Evolutionary conservation across 2,797 vertebrate genomes (phyloP), one percentile per base, ranked within the genome.

Genomic region (Anolis apletophallus): DNA sequence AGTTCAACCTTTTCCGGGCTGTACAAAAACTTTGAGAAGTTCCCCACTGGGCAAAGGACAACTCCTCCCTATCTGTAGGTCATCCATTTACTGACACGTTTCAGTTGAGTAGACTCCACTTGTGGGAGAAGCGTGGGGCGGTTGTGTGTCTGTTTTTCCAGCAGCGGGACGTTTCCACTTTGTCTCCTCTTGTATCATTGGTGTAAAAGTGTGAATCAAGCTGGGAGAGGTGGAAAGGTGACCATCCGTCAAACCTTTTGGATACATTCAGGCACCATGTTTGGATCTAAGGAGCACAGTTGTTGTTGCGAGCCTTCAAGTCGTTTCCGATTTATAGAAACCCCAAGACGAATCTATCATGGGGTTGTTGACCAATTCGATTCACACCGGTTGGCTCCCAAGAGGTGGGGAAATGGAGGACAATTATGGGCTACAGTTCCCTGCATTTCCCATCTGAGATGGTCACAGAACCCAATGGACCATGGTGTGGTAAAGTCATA

Each of bases 251-350:
- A 0, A 80, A 6, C 19, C 29, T 13, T 17, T 19, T 75, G 59
- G 68, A 23, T 61, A 29, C 19, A 21, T 36, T 57, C 54, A 54
- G 69, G 29, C 11, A 1, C 59, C 14, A n/a, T n/a, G 9, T 21
- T n/a, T 0, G 16, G 57, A 69, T 32, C 36, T 40, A 5, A 76
- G 10, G 97, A 93, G 91, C 93, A 90, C 46, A 89, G 79, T 72
- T 29, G 61, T 29, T 64, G 9, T 64, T 1, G 6, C 13, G 26
- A 12, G 23, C 26, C 26, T 29, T 64, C 61, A 46, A 46, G 5
- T 46, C 46, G 0, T 23, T 26, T 61, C 57, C 57, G 57, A 59
- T 21, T 59, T 59, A 19, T 5, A 21, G 17, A 0, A 7, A 59
- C 3, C 19, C 57, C 21, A 57, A 17, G 19, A 21, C 17, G 1